Conservation (phyloP, 2,888 invertebrate species). For the Agrochola lychnidis region DNA sequence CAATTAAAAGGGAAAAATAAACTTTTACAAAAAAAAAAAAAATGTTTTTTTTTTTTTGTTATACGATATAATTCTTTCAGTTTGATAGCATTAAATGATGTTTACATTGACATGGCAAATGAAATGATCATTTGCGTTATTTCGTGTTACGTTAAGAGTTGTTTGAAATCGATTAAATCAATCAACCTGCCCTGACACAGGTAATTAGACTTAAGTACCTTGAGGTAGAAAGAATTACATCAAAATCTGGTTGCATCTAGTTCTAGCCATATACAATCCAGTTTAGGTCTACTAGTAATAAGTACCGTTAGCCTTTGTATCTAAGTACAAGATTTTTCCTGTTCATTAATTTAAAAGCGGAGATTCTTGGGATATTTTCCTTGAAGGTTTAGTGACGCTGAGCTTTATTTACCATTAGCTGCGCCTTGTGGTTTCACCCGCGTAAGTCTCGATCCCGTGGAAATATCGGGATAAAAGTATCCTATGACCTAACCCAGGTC, state of each 20-base stretch:
- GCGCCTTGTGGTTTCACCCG: no score
- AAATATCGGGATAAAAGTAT: no score
- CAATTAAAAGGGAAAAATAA: no score
- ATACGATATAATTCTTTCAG: no score
- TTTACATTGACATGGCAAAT: background rate
- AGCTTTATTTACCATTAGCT: background rate
- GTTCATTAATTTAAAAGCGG: conserved; percentile 8
- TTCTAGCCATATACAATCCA: background rate
- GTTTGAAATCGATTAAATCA: background rate
- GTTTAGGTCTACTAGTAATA: conserved; percentile 3
- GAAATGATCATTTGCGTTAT: background rate
- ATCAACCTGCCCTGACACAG: background rate
- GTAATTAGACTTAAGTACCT: no score
- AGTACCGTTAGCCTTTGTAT: background rate
- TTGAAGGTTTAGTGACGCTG: background rate
- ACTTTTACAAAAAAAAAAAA: no score
- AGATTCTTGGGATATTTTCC: conserved; percentile 41
- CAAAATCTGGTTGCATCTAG: background rate
- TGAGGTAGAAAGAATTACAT: no score
- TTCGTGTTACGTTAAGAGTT: no score
- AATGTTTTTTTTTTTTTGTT: no score
- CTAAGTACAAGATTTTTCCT: conserved; percentile 30
- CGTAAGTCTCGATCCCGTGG: no score
- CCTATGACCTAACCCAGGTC: no score
- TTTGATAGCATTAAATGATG: no score